These are phyloP conservation scores for Lates japonicus DNA, from an alignment of 2,797 vertebrate species.

Conservation along the genomic window DNA sequence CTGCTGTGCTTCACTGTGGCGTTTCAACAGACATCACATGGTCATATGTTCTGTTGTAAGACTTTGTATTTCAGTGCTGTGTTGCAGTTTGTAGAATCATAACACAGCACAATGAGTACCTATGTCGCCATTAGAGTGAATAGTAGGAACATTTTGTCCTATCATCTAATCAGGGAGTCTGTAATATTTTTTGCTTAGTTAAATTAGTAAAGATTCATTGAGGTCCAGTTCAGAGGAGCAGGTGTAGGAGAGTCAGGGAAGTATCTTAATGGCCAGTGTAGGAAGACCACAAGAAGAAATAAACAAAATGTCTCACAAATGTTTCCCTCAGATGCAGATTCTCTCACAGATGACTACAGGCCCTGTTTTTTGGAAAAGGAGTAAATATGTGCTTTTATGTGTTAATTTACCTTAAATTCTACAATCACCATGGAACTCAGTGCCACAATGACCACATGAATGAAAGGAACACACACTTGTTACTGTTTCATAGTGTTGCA, in stretches of 20 bases:
- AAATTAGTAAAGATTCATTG: background rate
- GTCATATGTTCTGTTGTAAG: background rate
- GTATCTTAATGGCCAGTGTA: background rate
- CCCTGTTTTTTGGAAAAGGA: background rate
- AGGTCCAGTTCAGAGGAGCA: background rate
- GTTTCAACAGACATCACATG: background rate
- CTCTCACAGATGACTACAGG: background rate
- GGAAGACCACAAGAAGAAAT: background rate
- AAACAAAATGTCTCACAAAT: background rate
- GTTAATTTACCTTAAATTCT: background rate
- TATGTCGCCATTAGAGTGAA: rapidly evolving
- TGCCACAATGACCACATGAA: background rate
- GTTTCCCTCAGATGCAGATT: background rate
- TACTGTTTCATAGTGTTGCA: background rate
- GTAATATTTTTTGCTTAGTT: background rate
- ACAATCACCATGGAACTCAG: background rate
- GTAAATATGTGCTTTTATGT: background rate
- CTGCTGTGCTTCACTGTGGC: slow-evolving; percentile 1
- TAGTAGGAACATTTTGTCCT: slow-evolving; percentile 19
- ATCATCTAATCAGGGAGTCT: background rate
- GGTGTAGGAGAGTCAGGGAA: background rate
- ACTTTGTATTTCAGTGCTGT: background rate
- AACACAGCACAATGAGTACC: background rate
- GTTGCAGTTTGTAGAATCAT: background rate
- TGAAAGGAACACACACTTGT: background rate